A percentile compares a stretch with the other conserved stretches of the same genome.
These are phyloP conservation scores for Scophthalmus maximus DNA, from an alignment of 2,113 vertebrate species.

Conservation along the genomic window DNA sequence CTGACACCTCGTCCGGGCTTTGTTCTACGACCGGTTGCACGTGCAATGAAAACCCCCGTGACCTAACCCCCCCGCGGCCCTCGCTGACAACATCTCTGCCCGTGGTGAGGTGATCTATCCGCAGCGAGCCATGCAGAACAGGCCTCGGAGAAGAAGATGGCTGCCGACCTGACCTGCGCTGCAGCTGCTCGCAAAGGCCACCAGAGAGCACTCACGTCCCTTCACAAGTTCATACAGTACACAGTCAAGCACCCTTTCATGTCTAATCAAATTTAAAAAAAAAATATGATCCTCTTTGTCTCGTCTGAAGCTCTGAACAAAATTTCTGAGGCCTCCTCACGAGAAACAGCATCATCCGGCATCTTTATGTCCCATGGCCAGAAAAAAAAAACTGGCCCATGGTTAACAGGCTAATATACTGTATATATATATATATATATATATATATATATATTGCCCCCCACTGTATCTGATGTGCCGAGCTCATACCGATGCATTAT, in stretches of 20 bases:
- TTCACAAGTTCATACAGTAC: constrained; percentile 4
- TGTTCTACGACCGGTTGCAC: not conserved
- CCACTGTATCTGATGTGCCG: no score
- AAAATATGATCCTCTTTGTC: no score
- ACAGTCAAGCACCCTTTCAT: no score
- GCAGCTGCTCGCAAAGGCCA: constrained; percentile 43
- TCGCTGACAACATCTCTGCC: constrained; percentile 5
- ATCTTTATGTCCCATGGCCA: no score
- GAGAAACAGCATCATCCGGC: no score
- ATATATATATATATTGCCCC: no score
- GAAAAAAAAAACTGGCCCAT: no score
- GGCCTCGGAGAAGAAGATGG: constrained; percentile 69
- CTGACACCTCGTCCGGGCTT: not conserved
- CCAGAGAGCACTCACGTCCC: constrained; percentile 53
- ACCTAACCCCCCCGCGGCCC: not conserved
- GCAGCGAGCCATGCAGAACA: constrained; percentile 33
- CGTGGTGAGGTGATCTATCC: constrained; percentile 31
- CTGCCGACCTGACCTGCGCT: constrained; percentile 54
- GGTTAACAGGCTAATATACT: no score
- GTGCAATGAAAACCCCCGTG: not conserved
- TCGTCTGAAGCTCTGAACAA: no score
- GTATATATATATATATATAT: no score
- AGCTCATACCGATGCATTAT: not conserved
- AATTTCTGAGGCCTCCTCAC: no score
- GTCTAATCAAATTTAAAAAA: no score